Evolutionary conservation across 2,888 invertebrate species (phyloP), one percentile per base, ranked within the genome.

Genomic region (Acrobasis suavella): DNA sequence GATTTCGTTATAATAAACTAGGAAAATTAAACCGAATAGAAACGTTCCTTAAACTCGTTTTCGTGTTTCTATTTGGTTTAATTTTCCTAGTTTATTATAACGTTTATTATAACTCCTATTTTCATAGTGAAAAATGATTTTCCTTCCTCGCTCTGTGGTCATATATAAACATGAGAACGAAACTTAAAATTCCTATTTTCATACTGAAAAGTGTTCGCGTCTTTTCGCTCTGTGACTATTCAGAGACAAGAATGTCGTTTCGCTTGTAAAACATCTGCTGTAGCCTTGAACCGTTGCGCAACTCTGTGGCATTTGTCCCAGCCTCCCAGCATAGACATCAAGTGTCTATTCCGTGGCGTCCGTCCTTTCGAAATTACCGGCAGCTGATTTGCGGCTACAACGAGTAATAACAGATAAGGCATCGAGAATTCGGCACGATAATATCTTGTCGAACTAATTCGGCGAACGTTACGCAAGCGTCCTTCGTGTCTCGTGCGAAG

Each of bases 251-350:
- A 75, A 74, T 77, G 78, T 77, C 75, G 76, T 72, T 76, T 79
- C 70, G 68, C 69, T 70, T 68, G 63, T 72, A 72, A 74, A 73
- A 70, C 72, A 74, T 71, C 68, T 62, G 62, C 66, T 73, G 76
- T 81, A 83, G 75, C 90, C 89, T 91, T 91, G 90, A 90, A 87
- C 89, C 78, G 72, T 88, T 86, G 82, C 84, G 83, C 78, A 86
- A 86, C 72, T 62, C 60, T 65, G 66, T 78, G 82, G 75, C 82
- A 83, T 87, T 87, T 85, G 78, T 77, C 77, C 72, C 70, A 64
- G 62, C 62, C 42, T 55, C 55, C 56, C 55, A 64, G 71, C 72
- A 74, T 68, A 74, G 66, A 75, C 77, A 76, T 78, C 77, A 76
- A 77, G 76, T 77, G 74, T 74, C 66, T 68, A 68, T 69, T 67